Evolutionary conservation across 2,113 vertebrate species (phyloP), one percentile per base, ranked within the genome.

Genomic region (Ceyx melanurus): DNA sequence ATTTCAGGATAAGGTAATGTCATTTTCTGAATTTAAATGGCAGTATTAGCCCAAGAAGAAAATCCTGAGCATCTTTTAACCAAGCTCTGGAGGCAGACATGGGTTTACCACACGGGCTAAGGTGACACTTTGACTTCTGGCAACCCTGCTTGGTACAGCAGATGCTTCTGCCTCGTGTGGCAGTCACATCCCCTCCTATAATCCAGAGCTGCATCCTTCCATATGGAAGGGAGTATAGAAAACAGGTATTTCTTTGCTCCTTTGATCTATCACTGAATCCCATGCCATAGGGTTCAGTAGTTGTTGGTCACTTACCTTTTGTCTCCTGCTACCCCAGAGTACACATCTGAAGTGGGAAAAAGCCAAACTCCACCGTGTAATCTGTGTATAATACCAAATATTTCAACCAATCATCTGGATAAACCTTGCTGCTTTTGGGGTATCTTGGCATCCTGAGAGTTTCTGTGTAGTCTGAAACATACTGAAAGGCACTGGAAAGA

Each of bases 31-130:
- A 70, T 5, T n/a, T 73, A 64, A 68, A 65, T 74, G 58, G 56
- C 56, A 18, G 25, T 62, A 43, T 46, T 29, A 58, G 48, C 21
- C 21, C 40, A 67, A 62, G 45, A 18, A 43, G 53, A 66, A 58
- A 48, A 16, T 3, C 54, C 11, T 8, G 56, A 45, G 12, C 20
- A 1, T 82, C 79, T 82, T 67, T 31, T 35, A n/a, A 56, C 22
- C 31, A 68, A 23, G 1, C 0, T 5, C 25, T 21, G 29, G 7
- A 15, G 11, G n/a, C 12, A 31, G 42, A 8, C 14, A 15, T 0
- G 31, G 11, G 6, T 48, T 77, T 68, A 5, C 35, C 26, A 22
- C 22, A 31, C 0, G 1, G 46, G 21, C 35, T 31, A 0, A 16
- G 31, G 57, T 37, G 57, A 6, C 37, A 6, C 37, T 77, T 76